Percentiles rank a stretch among this genome's conserved stretches.
Conservation (phyloP, 2,888 invertebrate genomes). For the Agrochola litura region DNA sequence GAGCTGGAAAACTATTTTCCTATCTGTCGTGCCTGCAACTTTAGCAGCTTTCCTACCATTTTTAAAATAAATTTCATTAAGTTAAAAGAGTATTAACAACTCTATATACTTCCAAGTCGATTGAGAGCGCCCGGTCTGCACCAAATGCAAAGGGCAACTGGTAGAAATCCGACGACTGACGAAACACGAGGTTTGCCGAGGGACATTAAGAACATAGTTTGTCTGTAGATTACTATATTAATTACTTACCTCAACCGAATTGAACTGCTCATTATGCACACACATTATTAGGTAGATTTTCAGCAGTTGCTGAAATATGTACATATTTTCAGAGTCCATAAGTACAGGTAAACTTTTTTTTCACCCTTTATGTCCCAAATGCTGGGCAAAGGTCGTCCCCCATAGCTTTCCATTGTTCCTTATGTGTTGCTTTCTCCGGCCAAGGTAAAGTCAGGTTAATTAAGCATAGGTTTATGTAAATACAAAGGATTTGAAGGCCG, state of each 20-base stretch:
- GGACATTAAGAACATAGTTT: too few species aligned
- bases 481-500: background rate
- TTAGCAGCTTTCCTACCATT: too few species aligned
- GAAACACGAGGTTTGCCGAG: too few species aligned
- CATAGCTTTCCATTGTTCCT: slow-evolving; percentile 4
- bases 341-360: slow-evolving; percentile 5
- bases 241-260: background rate
- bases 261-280: background rate
- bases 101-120: too few species aligned
- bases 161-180: too few species aligned
- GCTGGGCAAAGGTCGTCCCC: background rate
- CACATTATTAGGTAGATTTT: background rate
- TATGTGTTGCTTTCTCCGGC: slow-evolving; percentile 18
- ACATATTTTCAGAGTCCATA: slow-evolving; percentile 4
- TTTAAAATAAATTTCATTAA: too few species aligned
- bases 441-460: slow-evolving; percentile 1
- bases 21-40: too few species aligned
- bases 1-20: too few species aligned
- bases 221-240: background rate
- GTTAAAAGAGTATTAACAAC: too few species aligned
- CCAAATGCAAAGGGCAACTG: too few species aligned
- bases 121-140: too few species aligned
- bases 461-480: background rate
- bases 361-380: background rate
- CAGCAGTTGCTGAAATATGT: background rate